phyloP scores from a whole-genome alignment of 1,140 invertebrate genomes.

The Cydia strobilella region DNA sequence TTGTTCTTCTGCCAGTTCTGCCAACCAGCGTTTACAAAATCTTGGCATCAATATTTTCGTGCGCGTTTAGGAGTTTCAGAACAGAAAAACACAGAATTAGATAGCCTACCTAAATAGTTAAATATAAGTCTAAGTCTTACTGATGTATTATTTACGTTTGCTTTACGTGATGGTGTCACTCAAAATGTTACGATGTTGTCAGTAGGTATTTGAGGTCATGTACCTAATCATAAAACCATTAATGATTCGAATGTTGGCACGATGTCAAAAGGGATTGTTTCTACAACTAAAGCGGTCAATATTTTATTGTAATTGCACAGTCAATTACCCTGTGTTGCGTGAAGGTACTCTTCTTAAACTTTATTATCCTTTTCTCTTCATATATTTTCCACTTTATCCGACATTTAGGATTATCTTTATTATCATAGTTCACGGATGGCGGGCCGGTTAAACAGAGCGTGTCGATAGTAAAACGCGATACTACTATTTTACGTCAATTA shows the following conservation, averaged over 20 bases:
- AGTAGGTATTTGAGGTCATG: not conserved
- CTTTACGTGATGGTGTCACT: not conserved
- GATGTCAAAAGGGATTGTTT: not conserved
- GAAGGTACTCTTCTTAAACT: not conserved
- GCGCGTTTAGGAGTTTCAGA: not conserved
- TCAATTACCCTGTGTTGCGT: no score
- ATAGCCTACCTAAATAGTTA: no score
- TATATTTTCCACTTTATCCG: not conserved
- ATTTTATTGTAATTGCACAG: not conserved
- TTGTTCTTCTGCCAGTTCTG: not conserved
- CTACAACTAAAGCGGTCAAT: not conserved
- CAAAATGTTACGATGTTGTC: not conserved
- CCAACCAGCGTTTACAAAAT: not conserved
- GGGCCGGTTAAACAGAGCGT: not conserved
- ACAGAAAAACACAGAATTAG: no score
- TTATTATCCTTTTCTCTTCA: not conserved
- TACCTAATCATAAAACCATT: not conserved
- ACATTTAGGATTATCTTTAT: not conserved
- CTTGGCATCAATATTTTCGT: no score
- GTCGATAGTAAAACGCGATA: constrained; percentile 15
- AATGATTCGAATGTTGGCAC: not conserved
- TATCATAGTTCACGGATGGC: constrained; percentile 11
- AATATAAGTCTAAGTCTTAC: not conserved
- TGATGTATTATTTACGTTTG: not conserved
- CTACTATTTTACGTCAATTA: constrained; percentile 26